Conservation (phyloP, 2,888 invertebrate species). For the Margaritifera margaritifera region DNA sequence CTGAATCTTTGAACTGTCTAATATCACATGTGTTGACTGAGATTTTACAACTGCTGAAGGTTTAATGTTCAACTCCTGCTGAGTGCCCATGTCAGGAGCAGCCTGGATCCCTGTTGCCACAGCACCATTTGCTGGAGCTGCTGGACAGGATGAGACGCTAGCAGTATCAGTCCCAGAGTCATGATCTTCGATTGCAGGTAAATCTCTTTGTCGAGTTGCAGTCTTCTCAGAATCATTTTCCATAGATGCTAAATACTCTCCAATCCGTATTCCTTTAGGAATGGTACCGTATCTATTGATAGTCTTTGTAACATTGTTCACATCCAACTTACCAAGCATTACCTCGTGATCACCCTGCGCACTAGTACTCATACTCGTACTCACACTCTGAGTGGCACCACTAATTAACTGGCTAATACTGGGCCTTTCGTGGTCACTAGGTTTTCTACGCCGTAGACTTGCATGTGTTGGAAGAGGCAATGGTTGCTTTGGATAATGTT, state of each 20-base stretch:
- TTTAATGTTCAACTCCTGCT: slow-evolving; percentile 64
- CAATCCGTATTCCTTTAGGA: slow-evolving; percentile 96
- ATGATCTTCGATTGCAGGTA: slow-evolving; percentile 57
- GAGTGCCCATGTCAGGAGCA: slow-evolving; percentile 51
- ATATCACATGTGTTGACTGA: slow-evolving; percentile 64
- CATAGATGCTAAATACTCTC: slow-evolving; percentile 95
- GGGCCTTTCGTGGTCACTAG: slow-evolving; percentile 35
- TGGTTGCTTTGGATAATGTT: slow-evolving; percentile 61
- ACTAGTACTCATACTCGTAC: slow-evolving; percentile 43
- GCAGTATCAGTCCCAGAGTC: slow-evolving; percentile 66
- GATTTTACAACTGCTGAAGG: slow-evolving; percentile 69
- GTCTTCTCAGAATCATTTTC: slow-evolving; percentile 65
- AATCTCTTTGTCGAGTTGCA: slow-evolving; percentile 42
- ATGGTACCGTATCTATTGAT: slow-evolving; percentile 94
- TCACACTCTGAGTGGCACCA: slow-evolving; percentile 20
- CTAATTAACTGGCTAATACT: slow-evolving; percentile 11
- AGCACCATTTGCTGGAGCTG: slow-evolving; percentile 12
- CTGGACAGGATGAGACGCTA: slow-evolving; percentile 61
- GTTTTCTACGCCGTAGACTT: slow-evolving; percentile 41
- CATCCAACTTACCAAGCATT: slow-evolving; percentile 90
- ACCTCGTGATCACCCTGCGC: slow-evolving; percentile 38
- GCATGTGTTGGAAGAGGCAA: slow-evolving; percentile 62
- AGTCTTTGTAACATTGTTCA: slow-evolving; percentile 94
- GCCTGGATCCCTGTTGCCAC: slow-evolving; percentile 21
- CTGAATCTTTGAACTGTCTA: slow-evolving; percentile 58